phyloP scores from a whole-genome alignment of 2,888 invertebrate genomes.

The Drosophila glabriapex region DNA sequence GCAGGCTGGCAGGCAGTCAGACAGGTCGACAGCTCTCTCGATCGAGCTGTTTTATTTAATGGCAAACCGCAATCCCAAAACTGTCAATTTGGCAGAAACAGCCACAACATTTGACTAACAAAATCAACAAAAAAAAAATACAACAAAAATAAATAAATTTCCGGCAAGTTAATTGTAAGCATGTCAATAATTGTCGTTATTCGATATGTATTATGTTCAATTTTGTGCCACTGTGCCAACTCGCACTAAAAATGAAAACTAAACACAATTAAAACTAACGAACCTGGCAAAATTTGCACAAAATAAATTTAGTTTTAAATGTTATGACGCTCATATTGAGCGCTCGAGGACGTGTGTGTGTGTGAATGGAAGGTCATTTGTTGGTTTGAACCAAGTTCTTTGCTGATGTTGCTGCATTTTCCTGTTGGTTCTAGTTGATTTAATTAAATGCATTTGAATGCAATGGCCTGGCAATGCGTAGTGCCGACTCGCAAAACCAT shows the following conservation, averaged over 20 bases:
- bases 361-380: constrained; percentile 38
- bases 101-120: constrained; percentile 31
- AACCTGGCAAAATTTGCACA: constrained; percentile 80
- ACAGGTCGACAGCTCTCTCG: constrained; percentile 37
- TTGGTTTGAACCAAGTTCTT: constrained; percentile 25
- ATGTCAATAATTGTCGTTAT: constrained; percentile 23
- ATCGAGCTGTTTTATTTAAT: constrained; percentile 56
- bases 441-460: constrained; percentile 83
- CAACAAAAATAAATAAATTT: constrained; percentile 20
- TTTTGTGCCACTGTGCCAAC: constrained; percentile 32
- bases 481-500: constrained; percentile 58
- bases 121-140: constrained; percentile 1
- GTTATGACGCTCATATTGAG: constrained; percentile 69
- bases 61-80: constrained; percentile 63
- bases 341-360: background rate
- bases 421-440: constrained; percentile 79
- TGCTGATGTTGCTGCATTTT: constrained; percentile 62
- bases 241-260: constrained; percentile 65
- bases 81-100: constrained; percentile 68
- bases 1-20: constrained; percentile 21
- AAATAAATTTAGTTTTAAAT: constrained; percentile 79
- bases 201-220: background rate
- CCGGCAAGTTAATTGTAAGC: constrained; percentile 56
- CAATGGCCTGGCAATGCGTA: constrained; percentile 71
- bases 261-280: constrained; percentile 82